These are phyloP conservation scores for Sinocyclocheilus anshuiensis DNA, from an alignment of 2,113 vertebrate species.

Conservation along the genomic window DNA sequence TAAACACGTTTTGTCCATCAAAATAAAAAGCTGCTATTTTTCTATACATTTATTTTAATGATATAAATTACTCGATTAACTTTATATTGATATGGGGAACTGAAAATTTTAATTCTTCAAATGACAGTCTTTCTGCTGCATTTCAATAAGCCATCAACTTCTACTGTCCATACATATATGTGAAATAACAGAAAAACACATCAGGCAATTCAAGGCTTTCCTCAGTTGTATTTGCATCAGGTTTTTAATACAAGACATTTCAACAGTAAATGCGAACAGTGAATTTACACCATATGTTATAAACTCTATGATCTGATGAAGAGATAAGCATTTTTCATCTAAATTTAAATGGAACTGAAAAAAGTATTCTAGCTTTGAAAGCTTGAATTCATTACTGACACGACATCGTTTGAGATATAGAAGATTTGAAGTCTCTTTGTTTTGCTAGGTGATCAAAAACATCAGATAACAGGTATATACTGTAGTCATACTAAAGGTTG, in stretches of 20 bases:
- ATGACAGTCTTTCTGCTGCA: background rate
- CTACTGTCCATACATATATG: background rate
- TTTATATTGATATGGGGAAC: background rate
- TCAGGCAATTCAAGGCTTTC: too few relatives aligned
- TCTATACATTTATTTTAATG: background rate
- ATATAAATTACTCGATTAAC: background rate
- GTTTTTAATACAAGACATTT: background rate
- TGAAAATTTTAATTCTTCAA: background rate
- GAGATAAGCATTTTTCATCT: background rate
- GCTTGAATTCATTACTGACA: background rate
- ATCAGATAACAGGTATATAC: conserved; percentile 5
- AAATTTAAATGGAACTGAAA: background rate
- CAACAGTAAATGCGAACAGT: background rate
- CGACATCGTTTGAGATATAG: background rate
- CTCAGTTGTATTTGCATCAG: background rate
- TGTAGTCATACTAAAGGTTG: conserved; percentile 76
- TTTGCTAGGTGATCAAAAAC: background rate
- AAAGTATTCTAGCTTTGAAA: background rate
- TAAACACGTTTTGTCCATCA: background rate
- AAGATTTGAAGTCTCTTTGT: background rate
- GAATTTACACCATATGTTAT: background rate
- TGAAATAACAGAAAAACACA: background rate
- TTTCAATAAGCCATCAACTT: background rate
- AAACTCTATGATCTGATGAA: background rate
- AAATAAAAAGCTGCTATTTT: background rate